Evolutionary conservation across 30 jellyfish, hydroid and myxozoan genomes (phyloP).

Genomic region (Catostylus mosaicus): DNA sequence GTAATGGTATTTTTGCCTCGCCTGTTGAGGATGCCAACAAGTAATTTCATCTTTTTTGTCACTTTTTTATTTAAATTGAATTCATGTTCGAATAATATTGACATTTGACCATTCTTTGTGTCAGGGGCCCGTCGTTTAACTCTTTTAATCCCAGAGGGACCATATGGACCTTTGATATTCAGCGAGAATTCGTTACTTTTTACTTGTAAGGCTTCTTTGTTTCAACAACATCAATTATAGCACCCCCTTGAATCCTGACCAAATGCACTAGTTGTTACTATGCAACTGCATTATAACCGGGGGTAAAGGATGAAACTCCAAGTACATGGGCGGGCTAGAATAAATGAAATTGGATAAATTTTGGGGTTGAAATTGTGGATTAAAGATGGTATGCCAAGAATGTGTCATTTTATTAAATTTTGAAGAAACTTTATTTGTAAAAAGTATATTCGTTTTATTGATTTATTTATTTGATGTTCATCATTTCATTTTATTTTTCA

Average conservation of each 20-base stretch:
- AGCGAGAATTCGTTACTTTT: background rate
- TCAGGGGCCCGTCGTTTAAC: no score
- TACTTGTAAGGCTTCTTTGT: no score
- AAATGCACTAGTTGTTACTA: no score
- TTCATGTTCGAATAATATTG: background rate
- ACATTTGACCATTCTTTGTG: no score
- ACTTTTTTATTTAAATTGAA: background rate
- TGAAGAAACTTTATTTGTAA: background rate
- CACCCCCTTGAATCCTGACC: no score
- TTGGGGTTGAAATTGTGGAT: background rate
- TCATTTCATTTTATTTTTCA: background rate
- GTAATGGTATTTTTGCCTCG: slow-evolving; percentile 3
- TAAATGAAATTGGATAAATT: background rate
- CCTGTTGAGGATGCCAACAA: background rate
- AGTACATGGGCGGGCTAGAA: no score
- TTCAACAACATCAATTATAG: background rate
- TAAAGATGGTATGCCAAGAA: background rate
- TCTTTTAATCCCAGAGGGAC: background rate
- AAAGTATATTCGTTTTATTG: no score
- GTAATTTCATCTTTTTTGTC: background rate
- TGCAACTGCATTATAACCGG: no score
- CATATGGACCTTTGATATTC: background rate
- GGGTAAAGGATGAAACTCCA: no score
- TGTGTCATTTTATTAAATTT: no score
- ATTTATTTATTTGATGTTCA: background rate